A percentile compares a stretch with the other conserved stretches of the same genome.
Evolutionary conservation across 53 echinoderm and acorn worm genomes (phyloP).

Genomic region (Holothuria scabra): DNA sequence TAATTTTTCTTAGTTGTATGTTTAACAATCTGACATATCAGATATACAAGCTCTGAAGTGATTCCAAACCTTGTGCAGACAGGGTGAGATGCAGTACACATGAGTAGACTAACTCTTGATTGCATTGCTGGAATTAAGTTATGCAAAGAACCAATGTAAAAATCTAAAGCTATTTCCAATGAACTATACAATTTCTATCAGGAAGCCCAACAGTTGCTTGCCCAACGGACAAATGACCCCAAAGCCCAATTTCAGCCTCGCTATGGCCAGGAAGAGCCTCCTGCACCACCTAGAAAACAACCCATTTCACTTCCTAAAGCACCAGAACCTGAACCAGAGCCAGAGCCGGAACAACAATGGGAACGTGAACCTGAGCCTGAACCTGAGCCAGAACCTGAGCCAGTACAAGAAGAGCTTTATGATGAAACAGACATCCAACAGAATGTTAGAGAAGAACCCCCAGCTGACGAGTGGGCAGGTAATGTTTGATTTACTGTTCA

Average conservation of each 20-base stretch:
- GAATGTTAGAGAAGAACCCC: neutral
- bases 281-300: conserved; percentile 55
- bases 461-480: conserved; percentile 58
- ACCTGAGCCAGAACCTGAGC: conserved; percentile 25
- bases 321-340: conserved; percentile 64
- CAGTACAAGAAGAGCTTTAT: conserved; percentile 7
- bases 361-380: conserved; percentile 48
- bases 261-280: conserved; percentile 33
- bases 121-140: no score
- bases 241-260: conserved; percentile 38
- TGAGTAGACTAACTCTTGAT: no score
- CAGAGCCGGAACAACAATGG: conserved; percentile 53
- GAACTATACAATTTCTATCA: neutral
- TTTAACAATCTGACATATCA: no score
- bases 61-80: no score
- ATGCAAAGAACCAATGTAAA: no score
- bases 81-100: no score
- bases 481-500: no score
- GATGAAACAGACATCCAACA: conserved; percentile 50
- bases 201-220: conserved; percentile 19
- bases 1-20: no score
- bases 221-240: conserved; percentile 23
- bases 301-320: conserved; percentile 52
- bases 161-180: no score
- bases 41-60: no score